Base-by-base conservation (phyloP, 2,113 vertebrate species). In the Cochlearius cochlearius region DNA sequence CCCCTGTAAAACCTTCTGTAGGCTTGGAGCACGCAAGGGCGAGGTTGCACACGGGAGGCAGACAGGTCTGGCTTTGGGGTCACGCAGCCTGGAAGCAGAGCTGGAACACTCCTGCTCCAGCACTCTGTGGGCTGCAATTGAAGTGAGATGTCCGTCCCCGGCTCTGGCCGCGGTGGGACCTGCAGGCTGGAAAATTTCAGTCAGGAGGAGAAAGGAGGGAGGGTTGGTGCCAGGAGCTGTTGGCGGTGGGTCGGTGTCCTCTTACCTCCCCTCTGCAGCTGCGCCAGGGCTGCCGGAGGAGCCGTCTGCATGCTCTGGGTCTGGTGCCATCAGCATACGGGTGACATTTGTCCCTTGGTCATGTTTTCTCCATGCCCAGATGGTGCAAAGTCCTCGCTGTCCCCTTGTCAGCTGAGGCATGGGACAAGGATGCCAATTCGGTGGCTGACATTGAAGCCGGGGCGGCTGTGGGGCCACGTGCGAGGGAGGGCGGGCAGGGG, bases 151-250 rank as follows among this genome's bases (percentile, higher is more conserved):
- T 68, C 39, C 88, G 74, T 16, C 41, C 53, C 41, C 11, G 11
- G 22, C 38, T 22, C 64, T 39, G 27, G 30, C 34, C 0, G 0
- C 62, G 60, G 52, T 0, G 0, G 43, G 53, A 58, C 19, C 11
- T 4, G 2, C 12, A 64, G 50, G 55, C 83, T 92, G 86, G 92
- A 94, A 95, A 77, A 63, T 76, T 80, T 94, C 34, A 15, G 29
- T 83, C 50, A 83, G 92, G 50, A 90, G 49, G 58, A 88, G 58
- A 79, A 88, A 73, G 53, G 30, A 59, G 49, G 41, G n/a, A 38
- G 20, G n/a, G 8, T 13, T 34, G 25, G 43, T 90, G 92, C 63
- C 86, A 74, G 72, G 50, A 86, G 25, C 79, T 76, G n/a, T 18
- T 2, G 2, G 71, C 0, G 0, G 20, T 53, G 39, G 50, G 26